These are phyloP conservation scores for Polia nebulosa DNA, from an alignment of 2,888 invertebrate genomes.

Conservation along the genomic window DNA sequence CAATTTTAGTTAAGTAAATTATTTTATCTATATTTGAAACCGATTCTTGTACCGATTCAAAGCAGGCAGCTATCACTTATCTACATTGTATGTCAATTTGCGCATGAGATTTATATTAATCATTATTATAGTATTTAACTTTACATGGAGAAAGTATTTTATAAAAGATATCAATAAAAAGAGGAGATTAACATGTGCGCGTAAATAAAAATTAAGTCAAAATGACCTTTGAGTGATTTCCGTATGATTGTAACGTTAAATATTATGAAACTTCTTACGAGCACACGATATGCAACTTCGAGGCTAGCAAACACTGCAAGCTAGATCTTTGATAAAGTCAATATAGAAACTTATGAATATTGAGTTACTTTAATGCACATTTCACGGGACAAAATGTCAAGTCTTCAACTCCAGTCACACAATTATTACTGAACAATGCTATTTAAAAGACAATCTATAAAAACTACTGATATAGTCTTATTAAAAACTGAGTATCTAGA, in stretches of 20 bases:
- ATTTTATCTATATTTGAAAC: not conserved
- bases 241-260: conserved; percentile 31
- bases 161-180: conserved; percentile 47
- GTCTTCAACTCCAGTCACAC: conserved; percentile 26
- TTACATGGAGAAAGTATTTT: conserved; percentile 33
- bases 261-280: conserved; percentile 6
- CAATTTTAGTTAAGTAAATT: not conserved
- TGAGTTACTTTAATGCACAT: conserved; percentile 24
- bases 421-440: conserved; percentile 24
- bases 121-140: conserved; percentile 13
- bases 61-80: not conserved
- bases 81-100: conserved; percentile 23
- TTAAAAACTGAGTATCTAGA: conserved; percentile 21
- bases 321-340: conserved; percentile 17
- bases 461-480: conserved; percentile 43
- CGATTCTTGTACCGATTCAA: conserved; percentile 9
- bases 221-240: conserved; percentile 46
- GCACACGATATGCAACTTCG: conserved; percentile 46
- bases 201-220: conserved; percentile 41
- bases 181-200: conserved; percentile 37
- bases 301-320: conserved; percentile 10
- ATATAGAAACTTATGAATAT: conserved; percentile 21
- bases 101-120: conserved; percentile 31
- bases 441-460: conserved; percentile 21
- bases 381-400: conserved; percentile 29